Conservation (phyloP, 2,888 invertebrate species). For the Ganaspis brasiliensis region DNA sequence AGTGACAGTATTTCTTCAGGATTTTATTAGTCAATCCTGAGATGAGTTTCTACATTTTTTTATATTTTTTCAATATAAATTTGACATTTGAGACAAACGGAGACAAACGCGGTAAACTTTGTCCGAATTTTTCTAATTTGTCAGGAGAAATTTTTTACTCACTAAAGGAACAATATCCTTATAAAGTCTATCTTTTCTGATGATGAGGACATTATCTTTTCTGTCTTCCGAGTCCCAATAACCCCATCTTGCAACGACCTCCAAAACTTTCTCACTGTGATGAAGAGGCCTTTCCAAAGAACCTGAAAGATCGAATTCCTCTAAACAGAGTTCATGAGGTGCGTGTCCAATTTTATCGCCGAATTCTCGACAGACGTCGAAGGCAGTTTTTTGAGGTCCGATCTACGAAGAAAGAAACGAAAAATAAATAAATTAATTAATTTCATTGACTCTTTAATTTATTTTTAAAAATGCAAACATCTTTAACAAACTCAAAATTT, state of each 20-base stretch:
- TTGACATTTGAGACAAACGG: no score
- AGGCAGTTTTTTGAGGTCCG: conserved; percentile 89
- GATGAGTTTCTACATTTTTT: no score
- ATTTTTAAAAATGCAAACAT: no score
- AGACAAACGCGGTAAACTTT: no score
- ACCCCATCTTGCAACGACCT: conserved; percentile 90
- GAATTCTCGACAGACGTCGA: conserved; percentile 88
- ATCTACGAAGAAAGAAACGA: conserved; percentile 82
- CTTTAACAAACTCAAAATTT: no score
- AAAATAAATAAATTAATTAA: conserved; percentile 12
- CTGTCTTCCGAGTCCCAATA: conserved; percentile 94
- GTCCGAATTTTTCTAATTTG: no score
- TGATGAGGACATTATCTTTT: conserved; percentile 89
- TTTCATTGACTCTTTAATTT: conserved; percentile 24
- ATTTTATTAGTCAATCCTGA: no score
- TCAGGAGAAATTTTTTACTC: conserved; percentile 54
- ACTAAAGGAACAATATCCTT: conserved; percentile 79
- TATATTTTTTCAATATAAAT: no score
- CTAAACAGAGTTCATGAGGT: conserved; percentile 87
- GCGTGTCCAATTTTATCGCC: conserved; percentile 85
- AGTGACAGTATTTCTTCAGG: no score
- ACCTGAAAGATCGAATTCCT: conserved; percentile 91
- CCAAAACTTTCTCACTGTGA: conserved; percentile 86
- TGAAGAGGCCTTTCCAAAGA: conserved; percentile 89
- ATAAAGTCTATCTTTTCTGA: conserved; percentile 81